Evolutionary conservation across 2,113 vertebrate species (phyloP), one percentile per base, ranked within the genome.

Genomic region (Pteropus alecto): DNA sequence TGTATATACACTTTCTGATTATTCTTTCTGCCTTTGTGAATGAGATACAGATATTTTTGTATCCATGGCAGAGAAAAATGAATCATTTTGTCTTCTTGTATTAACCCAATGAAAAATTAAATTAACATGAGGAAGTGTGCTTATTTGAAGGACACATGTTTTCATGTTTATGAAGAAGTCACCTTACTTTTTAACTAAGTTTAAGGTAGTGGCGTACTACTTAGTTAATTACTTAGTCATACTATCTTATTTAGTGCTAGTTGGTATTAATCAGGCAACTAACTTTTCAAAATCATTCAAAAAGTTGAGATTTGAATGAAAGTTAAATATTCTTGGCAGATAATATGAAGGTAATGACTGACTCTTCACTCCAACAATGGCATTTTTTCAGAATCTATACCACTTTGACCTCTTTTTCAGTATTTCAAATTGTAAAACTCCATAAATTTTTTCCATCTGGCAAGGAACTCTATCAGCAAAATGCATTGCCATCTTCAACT

Each of bases 371-470:
- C 38, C 93, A 67, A 48, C 41, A 91, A 68, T 86, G 71, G 9
- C 38, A 65, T 56, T 68, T 61, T 90, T 97, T 94, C 46, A 90
- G 65, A 82, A 87, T 79, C 65, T 79, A 96, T 96, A 89, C 43
- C 74, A 79, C 48, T 94, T 68, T 93, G 71, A 95, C 82, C 77
- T 82, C 48, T 71, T 94, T 95, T 91, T 93, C 35, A 92, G 41
- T 56, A 81, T 87, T 95, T 90, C 22, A 73, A 96, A 88, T 93
- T 88, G 73, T 38, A 76, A 84, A 93, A 82, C 43, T 81, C 76
- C 22, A 38, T 77, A 77, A 51, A 12, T 7, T 58, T 87, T 92
- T 84, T 77, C 96, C 12, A 65, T 89, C 86, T 89, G 70, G 5
- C 70, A 54, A 97, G 21, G 14, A 94, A 51, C 21, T 94, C 88